phyloP scores from a whole-genome alignment of 2,797 vertebrate genomes.

The Kryptolebias ocellatus region DNA sequence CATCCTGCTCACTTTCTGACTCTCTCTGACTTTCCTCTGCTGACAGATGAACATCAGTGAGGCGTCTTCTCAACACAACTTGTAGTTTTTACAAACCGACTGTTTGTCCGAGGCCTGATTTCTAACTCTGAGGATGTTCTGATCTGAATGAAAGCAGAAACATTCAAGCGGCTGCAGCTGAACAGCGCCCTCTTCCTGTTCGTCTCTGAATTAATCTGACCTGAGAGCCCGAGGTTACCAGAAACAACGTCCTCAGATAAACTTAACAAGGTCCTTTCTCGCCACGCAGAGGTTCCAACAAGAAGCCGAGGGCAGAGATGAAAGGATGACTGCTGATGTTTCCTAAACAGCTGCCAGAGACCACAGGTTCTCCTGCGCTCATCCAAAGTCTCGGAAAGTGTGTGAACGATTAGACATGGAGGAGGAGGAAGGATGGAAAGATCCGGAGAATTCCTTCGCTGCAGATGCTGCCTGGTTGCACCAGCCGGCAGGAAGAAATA shows the following conservation, averaged over 20 bases:
- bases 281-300: not conserved
- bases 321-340: conserved; percentile 13
- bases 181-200: conserved; percentile 23
- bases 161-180: not conserved
- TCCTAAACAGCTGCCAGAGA: conserved; percentile 37
- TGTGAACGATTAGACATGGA: conserved; percentile 57
- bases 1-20: no score
- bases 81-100: no score
- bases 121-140: no score
- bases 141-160: no score
- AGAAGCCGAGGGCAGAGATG: not conserved
- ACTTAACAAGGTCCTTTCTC: not conserved
- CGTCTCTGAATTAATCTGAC: not conserved
- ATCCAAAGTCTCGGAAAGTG: conserved; percentile 41
- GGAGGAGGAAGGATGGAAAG: conserved; percentile 35
- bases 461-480: conserved; percentile 10
- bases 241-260: not conserved
- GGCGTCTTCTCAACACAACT: no score
- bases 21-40: no score
- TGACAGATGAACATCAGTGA: no score
- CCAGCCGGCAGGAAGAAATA: conserved; percentile 11
- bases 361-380: conserved; percentile 11
- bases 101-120: no score
- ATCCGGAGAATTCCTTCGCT: conserved; percentile 45
- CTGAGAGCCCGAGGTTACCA: not conserved